Evolutionary conservation across 2,797 vertebrate genomes (phyloP).

Genomic region (Margarornis squamiger): DNA sequence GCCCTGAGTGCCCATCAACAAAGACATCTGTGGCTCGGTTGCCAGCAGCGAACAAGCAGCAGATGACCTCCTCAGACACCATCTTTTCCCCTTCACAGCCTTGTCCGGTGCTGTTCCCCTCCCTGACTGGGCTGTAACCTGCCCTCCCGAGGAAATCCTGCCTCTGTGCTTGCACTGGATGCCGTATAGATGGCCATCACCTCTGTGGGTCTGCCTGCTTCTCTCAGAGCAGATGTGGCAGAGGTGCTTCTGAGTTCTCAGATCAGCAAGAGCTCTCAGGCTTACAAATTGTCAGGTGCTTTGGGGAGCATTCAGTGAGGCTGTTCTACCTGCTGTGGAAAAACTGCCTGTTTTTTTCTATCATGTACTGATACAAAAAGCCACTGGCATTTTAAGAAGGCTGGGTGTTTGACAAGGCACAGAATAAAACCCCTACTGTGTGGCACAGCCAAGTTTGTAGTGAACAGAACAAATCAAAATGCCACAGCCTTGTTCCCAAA

Average conservation of each 20-base stretch:
- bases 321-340: neutral
- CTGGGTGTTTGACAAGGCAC: neutral
- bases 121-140: rapidly evolving
- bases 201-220: rapidly evolving
- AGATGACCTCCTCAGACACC: neutral
- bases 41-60: neutral
- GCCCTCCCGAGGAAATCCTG: neutral
- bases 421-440: too few relatives aligned
- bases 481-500: neutral
- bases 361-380: neutral
- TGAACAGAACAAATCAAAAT: neutral
- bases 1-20: too few relatives aligned
- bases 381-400: neutral
- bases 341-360: neutral
- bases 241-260: neutral
- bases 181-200: rapidly evolving
- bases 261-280: neutral
- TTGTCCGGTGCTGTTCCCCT: neutral
- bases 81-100: neutral
- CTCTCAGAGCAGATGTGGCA: too few relatives aligned
- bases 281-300: neutral
- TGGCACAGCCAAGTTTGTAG: neutral
- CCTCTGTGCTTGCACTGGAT: neutral
- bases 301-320: neutral
- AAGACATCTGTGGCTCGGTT: neutral